phyloP scores from a whole-genome alignment of 1,140 invertebrate species.

The Drosophila suzukii region DNA sequence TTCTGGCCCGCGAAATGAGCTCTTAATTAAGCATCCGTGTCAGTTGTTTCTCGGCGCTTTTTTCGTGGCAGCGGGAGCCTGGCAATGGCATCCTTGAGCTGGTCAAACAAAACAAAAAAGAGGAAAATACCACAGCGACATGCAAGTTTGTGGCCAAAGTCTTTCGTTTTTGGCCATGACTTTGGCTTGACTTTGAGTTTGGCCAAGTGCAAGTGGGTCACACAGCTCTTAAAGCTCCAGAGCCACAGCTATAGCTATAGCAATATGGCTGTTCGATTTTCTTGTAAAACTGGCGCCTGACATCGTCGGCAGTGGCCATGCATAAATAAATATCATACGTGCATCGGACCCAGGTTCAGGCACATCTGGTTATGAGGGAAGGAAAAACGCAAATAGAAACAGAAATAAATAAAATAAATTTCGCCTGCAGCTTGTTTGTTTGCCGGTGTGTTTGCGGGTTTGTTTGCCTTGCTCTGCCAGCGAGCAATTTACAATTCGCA shows the following conservation, averaged over 20 bases:
- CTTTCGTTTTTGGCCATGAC: constrained; percentile 63
- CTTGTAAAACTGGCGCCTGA: constrained; percentile 59
- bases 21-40: constrained; percentile 79
- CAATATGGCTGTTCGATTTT: constrained; percentile 44
- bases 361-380: constrained; percentile 60
- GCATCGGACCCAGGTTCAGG: constrained; percentile 30
- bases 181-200: constrained; percentile 10
- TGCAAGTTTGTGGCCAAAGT: constrained; percentile 68
- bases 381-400: constrained; percentile 69
- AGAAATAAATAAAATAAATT: constrained; percentile 63
- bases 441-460: constrained; percentile 30
- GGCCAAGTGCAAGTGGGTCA: constrained; percentile 69
- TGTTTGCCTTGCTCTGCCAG: constrained; percentile 60
- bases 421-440: constrained; percentile 70
- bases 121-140: constrained; percentile 45
- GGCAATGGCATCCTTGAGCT: constrained; percentile 61
- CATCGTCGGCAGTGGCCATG: constrained; percentile 38
- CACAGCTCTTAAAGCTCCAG: constrained; percentile 10
- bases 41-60: constrained; percentile 51
- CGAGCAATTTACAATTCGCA: constrained; percentile 77
- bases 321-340: constrained; percentile 74
- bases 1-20: constrained; percentile 61
- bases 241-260: constrained; percentile 3
- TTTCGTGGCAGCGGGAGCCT: constrained; percentile 7
- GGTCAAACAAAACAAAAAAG: constrained; percentile 28